Conservation (phyloP, 1,140 invertebrate species). For the Drosophila arizonae region DNA sequence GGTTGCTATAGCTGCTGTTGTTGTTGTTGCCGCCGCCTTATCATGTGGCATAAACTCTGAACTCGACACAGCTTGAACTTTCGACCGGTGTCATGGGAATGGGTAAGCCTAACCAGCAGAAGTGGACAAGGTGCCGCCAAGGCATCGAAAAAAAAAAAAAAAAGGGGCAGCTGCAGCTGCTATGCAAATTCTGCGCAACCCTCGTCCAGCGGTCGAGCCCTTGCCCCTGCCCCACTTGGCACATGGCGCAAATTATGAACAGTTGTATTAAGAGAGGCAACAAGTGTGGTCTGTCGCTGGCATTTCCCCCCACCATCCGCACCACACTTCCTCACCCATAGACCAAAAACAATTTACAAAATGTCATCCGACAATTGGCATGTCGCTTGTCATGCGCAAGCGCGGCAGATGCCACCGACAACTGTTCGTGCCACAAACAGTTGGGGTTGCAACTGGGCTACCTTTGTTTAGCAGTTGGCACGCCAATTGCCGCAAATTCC, state of each 20-base stretch:
- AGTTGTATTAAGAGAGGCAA: slow-evolving; percentile 28
- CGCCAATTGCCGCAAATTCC: slow-evolving; percentile 16
- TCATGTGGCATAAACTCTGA: slow-evolving; percentile 45
- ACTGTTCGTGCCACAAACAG: slow-evolving; percentile 7
- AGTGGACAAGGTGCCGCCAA: slow-evolving; percentile 20
- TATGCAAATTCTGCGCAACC: slow-evolving; percentile 42
- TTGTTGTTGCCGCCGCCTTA: slow-evolving; percentile 27
- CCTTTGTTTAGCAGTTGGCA: slow-evolving; percentile 22
- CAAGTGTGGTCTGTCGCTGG: slow-evolving; percentile 28
- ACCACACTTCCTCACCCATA: not conserved
- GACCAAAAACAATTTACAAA: slow-evolving; percentile 30
- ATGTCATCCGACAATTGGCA: slow-evolving; percentile 43
- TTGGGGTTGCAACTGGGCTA: slow-evolving; percentile 20
- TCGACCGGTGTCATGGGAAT: slow-evolving; percentile 46
- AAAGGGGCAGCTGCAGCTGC: slow-evolving; percentile 26
- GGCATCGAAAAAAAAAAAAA: not conserved
- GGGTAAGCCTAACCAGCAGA: slow-evolving; percentile 2
- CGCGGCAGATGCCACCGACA: slow-evolving; percentile 39
- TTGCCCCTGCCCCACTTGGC: slow-evolving; percentile 14
- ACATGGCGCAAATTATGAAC: slow-evolving; percentile 50
- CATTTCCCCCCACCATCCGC: not conserved
- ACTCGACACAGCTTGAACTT: slow-evolving; percentile 47
- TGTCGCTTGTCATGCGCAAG: slow-evolving; percentile 37
- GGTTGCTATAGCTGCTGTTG: not conserved
- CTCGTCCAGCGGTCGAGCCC: slow-evolving; percentile 11